These are phyloP conservation scores for Bradypodion pumilum DNA, from an alignment of 2,797 vertebrate genomes.

Conservation along the genomic window DNA sequence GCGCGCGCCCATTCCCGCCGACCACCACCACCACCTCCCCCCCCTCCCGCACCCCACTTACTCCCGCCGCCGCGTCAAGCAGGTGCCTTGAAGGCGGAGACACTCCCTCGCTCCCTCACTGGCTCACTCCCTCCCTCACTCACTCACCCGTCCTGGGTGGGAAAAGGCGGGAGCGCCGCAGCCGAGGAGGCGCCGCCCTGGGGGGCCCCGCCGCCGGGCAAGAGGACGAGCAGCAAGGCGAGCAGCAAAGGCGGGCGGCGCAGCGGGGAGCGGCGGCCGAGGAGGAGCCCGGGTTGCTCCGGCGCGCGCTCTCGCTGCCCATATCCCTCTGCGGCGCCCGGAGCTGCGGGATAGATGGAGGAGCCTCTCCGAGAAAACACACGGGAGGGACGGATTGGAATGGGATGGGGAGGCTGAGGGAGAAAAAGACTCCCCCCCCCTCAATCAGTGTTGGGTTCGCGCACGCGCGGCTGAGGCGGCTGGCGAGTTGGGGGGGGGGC, in stretches of 20 bases:
- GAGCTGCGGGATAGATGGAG: conserved; percentile 48
- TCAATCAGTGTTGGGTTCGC: conserved; percentile 13
- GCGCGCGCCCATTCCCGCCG: background rate
- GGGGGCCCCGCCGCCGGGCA: conserved; percentile 46
- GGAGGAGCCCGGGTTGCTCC: conserved; percentile 67
- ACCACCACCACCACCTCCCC: no score
- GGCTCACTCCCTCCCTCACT: background rate
- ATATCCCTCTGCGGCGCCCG: conserved; percentile 68
- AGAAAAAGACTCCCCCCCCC: background rate
- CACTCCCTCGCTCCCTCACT: conserved; percentile 19
- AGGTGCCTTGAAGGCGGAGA: background rate
- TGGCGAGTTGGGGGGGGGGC: background rate
- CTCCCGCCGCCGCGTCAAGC: background rate
- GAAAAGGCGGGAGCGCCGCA: conserved; percentile 56
- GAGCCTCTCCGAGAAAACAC: conserved; percentile 53
- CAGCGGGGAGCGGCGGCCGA: conserved; percentile 53
- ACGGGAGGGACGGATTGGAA: no score
- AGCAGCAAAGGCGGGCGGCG: conserved; percentile 57
- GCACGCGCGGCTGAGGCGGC: conserved; percentile 30
- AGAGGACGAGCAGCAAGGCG: conserved; percentile 49
- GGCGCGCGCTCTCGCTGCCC: conserved; percentile 73
- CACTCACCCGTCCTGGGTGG: conserved; percentile 69
- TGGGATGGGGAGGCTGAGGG: background rate
- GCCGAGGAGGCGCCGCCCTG: conserved; percentile 59
- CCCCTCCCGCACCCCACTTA: no score